These are phyloP conservation scores for Tanaodytes sp. DNA, from an alignment of 2,888 invertebrate genomes.

Conservation along the genomic window DNA sequence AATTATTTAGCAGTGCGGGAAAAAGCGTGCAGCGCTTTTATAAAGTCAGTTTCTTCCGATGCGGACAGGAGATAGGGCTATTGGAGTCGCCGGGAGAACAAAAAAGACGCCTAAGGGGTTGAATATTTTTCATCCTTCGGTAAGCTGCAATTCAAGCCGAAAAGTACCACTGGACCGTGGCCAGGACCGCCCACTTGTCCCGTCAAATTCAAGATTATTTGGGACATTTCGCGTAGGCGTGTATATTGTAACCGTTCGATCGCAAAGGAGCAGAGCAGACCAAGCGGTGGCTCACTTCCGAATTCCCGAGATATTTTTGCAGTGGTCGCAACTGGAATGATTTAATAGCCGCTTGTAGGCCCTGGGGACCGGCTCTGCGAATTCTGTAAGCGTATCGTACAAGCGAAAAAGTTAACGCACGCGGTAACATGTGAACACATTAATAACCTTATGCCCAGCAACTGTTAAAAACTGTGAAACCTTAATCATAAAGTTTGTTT, in stretches of 20 bases:
- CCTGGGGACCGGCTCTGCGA: too few species aligned
- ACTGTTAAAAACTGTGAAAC: too few species aligned
- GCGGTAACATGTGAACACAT: too few species aligned
- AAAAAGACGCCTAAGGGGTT: slow-evolving; percentile 48
- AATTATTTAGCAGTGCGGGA: slow-evolving; percentile 27
- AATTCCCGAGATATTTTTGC: slow-evolving; percentile 66
- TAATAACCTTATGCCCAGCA: too few species aligned
- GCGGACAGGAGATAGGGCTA: slow-evolving; percentile 35
- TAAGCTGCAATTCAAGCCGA: slow-evolving; percentile 59
- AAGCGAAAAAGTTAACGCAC: too few species aligned
- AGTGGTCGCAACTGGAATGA: too few species aligned
- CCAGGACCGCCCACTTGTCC: slow-evolving; percentile 68
- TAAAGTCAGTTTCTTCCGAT: slow-evolving; percentile 22
- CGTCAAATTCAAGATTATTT: slow-evolving; percentile 67
- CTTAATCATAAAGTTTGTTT: too few species aligned
- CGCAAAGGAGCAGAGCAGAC: slow-evolving; percentile 35
- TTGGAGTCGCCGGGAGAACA: slow-evolving; percentile 25
- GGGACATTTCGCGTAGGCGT: slow-evolving; percentile 65
- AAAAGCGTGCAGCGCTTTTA: slow-evolving; percentile 3
- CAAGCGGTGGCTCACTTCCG: slow-evolving; percentile 61
- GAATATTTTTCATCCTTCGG: slow-evolving; percentile 64
- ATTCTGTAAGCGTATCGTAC: too few species aligned
- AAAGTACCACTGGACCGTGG: slow-evolving; percentile 67
- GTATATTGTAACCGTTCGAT: slow-evolving; percentile 56
- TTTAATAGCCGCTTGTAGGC: too few species aligned